Evolutionary conservation across 2,797 vertebrate species (phyloP).

Genomic region (Typhlichthys subterraneus): DNA sequence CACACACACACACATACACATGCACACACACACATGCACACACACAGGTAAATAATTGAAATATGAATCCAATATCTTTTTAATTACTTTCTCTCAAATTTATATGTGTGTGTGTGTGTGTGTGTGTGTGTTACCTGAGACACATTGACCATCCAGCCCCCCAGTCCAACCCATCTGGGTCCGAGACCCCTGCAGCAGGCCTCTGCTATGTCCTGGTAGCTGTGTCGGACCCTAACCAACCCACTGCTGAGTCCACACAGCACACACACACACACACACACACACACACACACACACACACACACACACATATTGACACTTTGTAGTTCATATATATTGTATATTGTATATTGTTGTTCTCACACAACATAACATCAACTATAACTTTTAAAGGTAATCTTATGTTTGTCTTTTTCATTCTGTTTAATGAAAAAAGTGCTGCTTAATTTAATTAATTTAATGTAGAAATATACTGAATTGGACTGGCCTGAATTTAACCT

Average conservation of each 20-base stretch:
- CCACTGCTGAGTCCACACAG: slow-evolving; percentile 41
- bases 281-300: slow-evolving; percentile 23
- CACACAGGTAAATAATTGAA: neutral
- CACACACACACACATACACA: neutral
- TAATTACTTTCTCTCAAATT: neutral
- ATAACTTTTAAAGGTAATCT: no score
- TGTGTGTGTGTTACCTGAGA: slow-evolving; percentile 62
- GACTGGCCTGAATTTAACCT: no score
- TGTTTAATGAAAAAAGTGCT: no score
- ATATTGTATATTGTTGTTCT: neutral
- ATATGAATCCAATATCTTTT: neutral
- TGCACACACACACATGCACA: neutral
- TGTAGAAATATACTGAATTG: no score
- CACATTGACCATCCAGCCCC: slow-evolving; percentile 69
- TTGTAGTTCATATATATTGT: no score
- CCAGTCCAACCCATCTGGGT: slow-evolving; percentile 67
- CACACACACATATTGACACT: neutral
- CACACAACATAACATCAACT: neutral
- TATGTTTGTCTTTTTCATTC: no score
- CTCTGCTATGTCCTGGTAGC: slow-evolving; percentile 80
- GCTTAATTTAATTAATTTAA: no score
- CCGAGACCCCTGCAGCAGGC: slow-evolving; percentile 74
- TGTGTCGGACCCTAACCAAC: slow-evolving; percentile 71
- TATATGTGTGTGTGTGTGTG: slow-evolving; percentile 3
- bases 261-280: slow-evolving; percentile 28